phyloP scores from a whole-genome alignment of 2,797 vertebrate species.

The Pagetopsis macropterus region DNA sequence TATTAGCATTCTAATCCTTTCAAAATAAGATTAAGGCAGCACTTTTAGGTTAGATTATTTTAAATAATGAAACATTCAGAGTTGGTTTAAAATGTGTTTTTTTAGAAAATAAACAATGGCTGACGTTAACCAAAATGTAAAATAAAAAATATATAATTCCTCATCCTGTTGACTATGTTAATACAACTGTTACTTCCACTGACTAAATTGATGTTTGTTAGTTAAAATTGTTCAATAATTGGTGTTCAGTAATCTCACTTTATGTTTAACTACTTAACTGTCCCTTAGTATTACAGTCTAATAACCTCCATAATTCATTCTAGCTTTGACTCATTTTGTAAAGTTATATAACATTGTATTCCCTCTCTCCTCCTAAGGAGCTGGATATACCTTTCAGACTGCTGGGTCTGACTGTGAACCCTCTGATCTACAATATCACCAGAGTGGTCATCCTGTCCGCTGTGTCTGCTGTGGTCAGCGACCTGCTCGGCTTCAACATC shows the following conservation, averaged over 20 bases:
- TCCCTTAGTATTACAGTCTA: too few species aligned
- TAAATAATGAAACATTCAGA: background rate
- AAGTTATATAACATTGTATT: background rate
- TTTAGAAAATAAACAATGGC: background rate
- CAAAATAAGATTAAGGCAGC: background rate
- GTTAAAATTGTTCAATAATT: background rate
- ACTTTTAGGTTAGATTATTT: too few species aligned
- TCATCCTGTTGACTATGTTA: background rate
- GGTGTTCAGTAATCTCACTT: background rate
- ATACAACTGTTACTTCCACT: background rate
- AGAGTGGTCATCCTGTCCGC: conserved; percentile 96
- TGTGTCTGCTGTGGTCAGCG: conserved; percentile 95
- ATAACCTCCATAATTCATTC: background rate
- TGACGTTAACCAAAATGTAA: background rate
- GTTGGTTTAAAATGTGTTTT: background rate
- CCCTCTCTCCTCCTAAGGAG: conserved; percentile 81
- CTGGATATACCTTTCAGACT: conserved; percentile 95
- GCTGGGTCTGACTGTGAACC: conserved; percentile 96
- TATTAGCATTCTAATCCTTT: background rate
- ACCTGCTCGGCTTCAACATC: conserved; percentile 97
- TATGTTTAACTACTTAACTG: too few species aligned
- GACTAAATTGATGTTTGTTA: background rate
- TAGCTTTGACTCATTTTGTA: background rate
- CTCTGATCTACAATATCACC: conserved; percentile 97
- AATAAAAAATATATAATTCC: too few species aligned